These are phyloP conservation scores for Haplochromis vanheusdeni DNA, from an alignment of 2,113 vertebrate species.

Conservation along the genomic window DNA sequence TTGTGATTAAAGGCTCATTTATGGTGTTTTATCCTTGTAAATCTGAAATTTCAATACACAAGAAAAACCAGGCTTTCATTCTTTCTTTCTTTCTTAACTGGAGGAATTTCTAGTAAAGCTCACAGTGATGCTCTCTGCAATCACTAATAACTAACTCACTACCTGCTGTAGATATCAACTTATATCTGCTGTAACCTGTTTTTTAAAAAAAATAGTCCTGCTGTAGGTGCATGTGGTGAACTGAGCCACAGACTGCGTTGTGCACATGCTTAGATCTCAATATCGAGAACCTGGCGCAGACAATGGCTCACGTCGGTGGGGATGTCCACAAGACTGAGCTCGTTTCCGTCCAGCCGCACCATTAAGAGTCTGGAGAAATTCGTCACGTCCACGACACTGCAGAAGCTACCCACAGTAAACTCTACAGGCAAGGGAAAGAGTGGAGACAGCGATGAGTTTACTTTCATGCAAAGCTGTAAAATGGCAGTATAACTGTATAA, in stretches of 20 bases:
- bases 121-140: not conserved
- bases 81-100: not conserved
- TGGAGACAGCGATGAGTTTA: not conserved
- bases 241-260: not conserved
- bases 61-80: not conserved
- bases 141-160: not conserved
- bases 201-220: not conserved
- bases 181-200: not conserved
- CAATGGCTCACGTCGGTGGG: slow-evolving; percentile 80
- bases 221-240: not conserved
- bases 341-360: slow-evolving; percentile 88
- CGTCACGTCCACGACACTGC: slow-evolving; percentile 79
- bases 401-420: slow-evolving; percentile 93
- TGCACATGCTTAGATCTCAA: slow-evolving; percentile 74
- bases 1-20: not conserved
- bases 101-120: not conserved
- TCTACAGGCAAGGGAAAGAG: slow-evolving; percentile 61
- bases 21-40: not conserved
- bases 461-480: not conserved
- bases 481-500: not conserved
- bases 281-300: slow-evolving; percentile 79
- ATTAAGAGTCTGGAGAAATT: slow-evolving; percentile 89
- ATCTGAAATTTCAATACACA: not conserved
- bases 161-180: not conserved
- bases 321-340: slow-evolving; percentile 74